phyloP scores from a whole-genome alignment of 2,113 vertebrate species.

The Sinosuthora webbiana region DNA sequence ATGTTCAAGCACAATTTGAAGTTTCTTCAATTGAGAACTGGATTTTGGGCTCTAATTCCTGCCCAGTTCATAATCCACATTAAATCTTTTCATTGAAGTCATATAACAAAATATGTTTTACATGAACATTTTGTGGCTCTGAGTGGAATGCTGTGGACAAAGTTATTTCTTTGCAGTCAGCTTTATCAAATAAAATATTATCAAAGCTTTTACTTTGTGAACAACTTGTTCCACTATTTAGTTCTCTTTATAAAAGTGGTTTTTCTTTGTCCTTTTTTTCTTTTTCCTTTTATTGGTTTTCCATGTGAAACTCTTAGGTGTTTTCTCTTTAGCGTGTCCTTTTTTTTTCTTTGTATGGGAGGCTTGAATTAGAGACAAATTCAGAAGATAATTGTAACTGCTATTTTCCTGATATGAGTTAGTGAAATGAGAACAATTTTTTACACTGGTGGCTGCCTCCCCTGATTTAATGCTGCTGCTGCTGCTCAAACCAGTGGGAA shows the following conservation, averaged over 20 bases:
- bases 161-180: neutral
- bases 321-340: neutral
- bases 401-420: neutral
- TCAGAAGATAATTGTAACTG: neutral
- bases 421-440: neutral
- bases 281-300: neutral
- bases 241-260: neutral
- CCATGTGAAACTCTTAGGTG: neutral
- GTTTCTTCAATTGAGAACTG: neutral
- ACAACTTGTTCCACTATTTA: neutral
- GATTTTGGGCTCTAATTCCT: neutral
- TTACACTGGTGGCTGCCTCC: neutral
- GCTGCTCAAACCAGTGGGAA: neutral
- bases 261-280: neutral
- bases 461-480: neutral
- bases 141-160: neutral
- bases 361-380: neutral
- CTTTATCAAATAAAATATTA: neutral
- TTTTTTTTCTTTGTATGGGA: neutral
- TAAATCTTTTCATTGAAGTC: neutral
- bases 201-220: neutral
- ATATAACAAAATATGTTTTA: neutral
- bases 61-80: neutral
- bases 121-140: neutral
- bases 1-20: neutral